A percentile compares a stretch with the other conserved stretches of the same genome.
Evolutionary conservation across 1,140 invertebrate species (phyloP).

Genomic region (Tribolium madens): DNA sequence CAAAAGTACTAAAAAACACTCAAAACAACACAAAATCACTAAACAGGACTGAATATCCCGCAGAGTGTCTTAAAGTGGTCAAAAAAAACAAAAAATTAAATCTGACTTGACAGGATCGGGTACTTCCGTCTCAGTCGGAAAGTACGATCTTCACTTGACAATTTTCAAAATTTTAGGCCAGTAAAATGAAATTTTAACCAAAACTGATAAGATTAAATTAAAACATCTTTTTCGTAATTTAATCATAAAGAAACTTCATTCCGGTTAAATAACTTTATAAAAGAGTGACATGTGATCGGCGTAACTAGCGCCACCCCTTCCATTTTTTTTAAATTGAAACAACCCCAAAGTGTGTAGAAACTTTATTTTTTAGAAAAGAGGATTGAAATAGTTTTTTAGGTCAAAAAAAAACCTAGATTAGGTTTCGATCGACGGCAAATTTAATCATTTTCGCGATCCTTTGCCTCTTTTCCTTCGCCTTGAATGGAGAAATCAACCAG

Average conservation of each 20-base stretch:
- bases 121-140: neutral
- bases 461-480: slow-evolving; percentile 50
- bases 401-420: slow-evolving; percentile 45
- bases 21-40: neutral
- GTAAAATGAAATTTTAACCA: neutral
- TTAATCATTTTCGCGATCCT: slow-evolving; percentile 56
- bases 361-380: no score
- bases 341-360: neutral
- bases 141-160: slow-evolving; percentile 13
- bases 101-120: neutral
- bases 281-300: neutral
- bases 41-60: neutral
- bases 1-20: neutral
- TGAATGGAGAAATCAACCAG: slow-evolving; percentile 56
- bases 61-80: neutral
- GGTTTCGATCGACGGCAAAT: slow-evolving; percentile 53
- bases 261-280: neutral
- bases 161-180: slow-evolving; percentile 24
- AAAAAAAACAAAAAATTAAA: slow-evolving; percentile 11
- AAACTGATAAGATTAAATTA: neutral
- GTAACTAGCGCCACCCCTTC: neutral
- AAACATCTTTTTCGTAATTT: neutral
- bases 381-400: no score
- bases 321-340: neutral
- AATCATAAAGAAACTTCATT: neutral